Base-by-base conservation (phyloP, 2,113 vertebrate genomes). In the Fulica atra region DNA sequence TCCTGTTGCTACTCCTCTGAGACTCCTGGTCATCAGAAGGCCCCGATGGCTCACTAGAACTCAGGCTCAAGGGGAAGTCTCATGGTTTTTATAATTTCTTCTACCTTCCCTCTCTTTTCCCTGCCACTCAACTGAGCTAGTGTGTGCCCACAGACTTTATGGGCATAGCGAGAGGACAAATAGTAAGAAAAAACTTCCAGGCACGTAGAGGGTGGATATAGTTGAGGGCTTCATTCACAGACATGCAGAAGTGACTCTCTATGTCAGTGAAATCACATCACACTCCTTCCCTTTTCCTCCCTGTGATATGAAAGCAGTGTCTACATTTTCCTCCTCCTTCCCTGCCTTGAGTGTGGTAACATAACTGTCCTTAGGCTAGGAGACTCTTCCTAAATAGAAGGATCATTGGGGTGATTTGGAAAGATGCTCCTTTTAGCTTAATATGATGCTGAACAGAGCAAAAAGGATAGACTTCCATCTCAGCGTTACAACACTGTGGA, bases 401-500 rank as follows among this genome's bases (percentile, higher is more conserved):
- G 20, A 81, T 96, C 64, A 91, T 20, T 6, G 8, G 31, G 28
- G 33, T 54, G 48, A 79, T 86, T 66, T 83, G 29, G 86, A 89
- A 88, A 78, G 42, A 26, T 38, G 48, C 51, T 44, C 88, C 0
- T 89, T 95, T 92, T 50, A 81, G 44, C 36, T 53, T 69, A 54
- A 36, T 70, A 14, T 38, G 73, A 69, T 89, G 76, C 61, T 88
- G 84, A 68, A 73, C 68, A 70, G 61, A 50, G 71, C 56, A 60
- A 53, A 90, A 96, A 20, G 61, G 36, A 56, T 31, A 81, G 51
- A 68, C 56, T 96, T 96, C 86, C 83, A 90, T 77, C 83, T 86
- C 29, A 2, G 69, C 1, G 0, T 78, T 86, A 88, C 60, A 83
- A 14, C 90, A 53, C 19, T 33, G 54, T 73, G 72, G 77, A 93